phyloP scores from a whole-genome alignment of 2,797 vertebrate species.

The Pogonophryne albipinna region DNA sequence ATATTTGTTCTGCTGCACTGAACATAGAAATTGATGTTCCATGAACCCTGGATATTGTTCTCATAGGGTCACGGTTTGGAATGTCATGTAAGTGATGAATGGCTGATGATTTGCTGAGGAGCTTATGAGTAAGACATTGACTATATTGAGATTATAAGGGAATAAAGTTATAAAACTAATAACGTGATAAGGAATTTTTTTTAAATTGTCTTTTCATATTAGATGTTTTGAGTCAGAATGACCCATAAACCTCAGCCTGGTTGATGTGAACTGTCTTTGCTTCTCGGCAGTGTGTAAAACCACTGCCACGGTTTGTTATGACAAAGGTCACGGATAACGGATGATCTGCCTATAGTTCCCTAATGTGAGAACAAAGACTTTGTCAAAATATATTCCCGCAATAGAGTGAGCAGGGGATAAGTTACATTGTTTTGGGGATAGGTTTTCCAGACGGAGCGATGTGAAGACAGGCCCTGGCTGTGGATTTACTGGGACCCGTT shows the following conservation, averaged over 20 bases:
- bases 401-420: slow-evolving; percentile 73
- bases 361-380: slow-evolving; percentile 86
- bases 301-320: slow-evolving; percentile 78
- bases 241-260: slow-evolving; percentile 25
- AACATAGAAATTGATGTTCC: slow-evolving; percentile 77
- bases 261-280: slow-evolving; percentile 48
- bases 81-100: slow-evolving; percentile 72
- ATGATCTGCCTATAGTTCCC: slow-evolving; percentile 81
- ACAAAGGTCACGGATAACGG: slow-evolving; percentile 83
- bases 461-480: slow-evolving; percentile 77
- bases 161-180: slow-evolving; percentile 1
- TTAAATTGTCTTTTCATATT: not conserved
- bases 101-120: slow-evolving; percentile 56
- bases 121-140: slow-evolving; percentile 16
- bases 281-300: slow-evolving; percentile 70
- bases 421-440: slow-evolving; percentile 82
- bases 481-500: slow-evolving; percentile 80
- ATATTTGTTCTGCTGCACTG: slow-evolving; percentile 80
- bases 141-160: slow-evolving; percentile 24
- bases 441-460: slow-evolving; percentile 77
- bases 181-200: not conserved
- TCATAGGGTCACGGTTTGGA: slow-evolving; percentile 70
- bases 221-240: slow-evolving; percentile 14
- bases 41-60: slow-evolving; percentile 74
- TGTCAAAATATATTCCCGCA: slow-evolving; percentile 82